These are phyloP conservation scores for Heterodera filipjevi DNA, from an alignment of 2,888 invertebrate genomes.

Conservation along the genomic window DNA sequence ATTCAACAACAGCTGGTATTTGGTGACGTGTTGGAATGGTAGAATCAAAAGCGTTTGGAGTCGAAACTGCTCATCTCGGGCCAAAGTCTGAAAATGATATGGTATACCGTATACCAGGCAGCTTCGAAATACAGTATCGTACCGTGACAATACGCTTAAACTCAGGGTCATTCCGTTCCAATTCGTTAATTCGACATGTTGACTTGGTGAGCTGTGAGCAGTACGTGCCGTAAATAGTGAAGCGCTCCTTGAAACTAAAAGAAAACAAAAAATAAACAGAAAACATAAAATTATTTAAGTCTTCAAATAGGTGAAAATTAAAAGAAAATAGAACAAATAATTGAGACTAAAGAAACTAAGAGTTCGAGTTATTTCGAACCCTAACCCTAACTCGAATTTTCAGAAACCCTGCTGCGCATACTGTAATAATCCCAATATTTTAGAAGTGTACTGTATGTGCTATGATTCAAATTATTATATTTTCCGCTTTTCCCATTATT, in stretches of 20 bases:
- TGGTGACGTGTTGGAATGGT: slow-evolving; percentile 96
- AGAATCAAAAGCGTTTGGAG: slow-evolving; percentile 92
- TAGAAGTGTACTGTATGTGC: too few relatives aligned
- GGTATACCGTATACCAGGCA: background rate
- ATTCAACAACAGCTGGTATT: slow-evolving; percentile 81
- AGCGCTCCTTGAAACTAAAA: slow-evolving; percentile 79
- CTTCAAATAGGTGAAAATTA: background rate
- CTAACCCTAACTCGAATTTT: too few relatives aligned
- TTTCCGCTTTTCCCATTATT: background rate
- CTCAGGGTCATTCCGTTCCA: slow-evolving; percentile 62
- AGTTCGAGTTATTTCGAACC: too few relatives aligned
- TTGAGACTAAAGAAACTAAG: too few relatives aligned
- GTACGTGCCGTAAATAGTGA: slow-evolving; percentile 91
- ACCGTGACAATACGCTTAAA: slow-evolving; percentile 39
- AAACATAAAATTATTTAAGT: background rate
- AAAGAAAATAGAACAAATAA: background rate
- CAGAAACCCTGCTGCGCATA: too few relatives aligned
- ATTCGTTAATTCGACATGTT: slow-evolving; percentile 81
- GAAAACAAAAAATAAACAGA: background rate
- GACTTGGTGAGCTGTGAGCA: slow-evolving; percentile 89
- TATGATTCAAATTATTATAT: background rate
- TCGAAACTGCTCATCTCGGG: slow-evolving; percentile 85
- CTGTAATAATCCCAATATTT: too few relatives aligned
- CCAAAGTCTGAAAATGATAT: slow-evolving; percentile 76
- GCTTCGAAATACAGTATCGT: slow-evolving; percentile 14